Percentiles rank a stretch among this genome's conserved stretches.
Evolutionary conservation across 2,113 vertebrate genomes (phyloP).

Genomic region (Scolopax mira): DNA sequence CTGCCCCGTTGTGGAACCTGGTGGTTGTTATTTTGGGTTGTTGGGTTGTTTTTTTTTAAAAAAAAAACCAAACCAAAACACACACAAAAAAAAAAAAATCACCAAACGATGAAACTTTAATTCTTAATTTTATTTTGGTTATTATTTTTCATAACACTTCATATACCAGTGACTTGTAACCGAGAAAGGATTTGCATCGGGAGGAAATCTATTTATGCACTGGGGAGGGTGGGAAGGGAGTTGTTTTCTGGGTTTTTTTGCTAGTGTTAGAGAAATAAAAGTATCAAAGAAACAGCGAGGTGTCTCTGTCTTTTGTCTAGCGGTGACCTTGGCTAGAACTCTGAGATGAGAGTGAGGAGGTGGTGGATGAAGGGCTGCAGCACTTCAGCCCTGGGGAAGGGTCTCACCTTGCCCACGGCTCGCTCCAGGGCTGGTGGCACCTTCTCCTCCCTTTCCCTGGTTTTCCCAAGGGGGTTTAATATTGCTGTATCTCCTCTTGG

Average conservation of each 20-base stretch:
- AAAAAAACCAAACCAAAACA: not conserved
- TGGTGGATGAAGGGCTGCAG: not conserved
- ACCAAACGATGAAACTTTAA: not conserved
- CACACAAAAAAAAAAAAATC: no score
- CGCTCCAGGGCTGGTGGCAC: not conserved
- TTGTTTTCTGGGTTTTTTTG: constrained; percentile 67
- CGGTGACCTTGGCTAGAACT: constrained; percentile 18
- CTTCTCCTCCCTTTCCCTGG: not conserved
- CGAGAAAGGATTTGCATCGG: constrained; percentile 14
- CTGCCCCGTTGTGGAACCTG: not conserved
- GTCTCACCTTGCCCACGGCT: not conserved
- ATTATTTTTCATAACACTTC: constrained; percentile 58
- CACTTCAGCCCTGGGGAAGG: not conserved
- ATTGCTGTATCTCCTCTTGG: not conserved
- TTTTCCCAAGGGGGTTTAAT: not conserved
- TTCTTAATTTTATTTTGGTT: constrained; percentile 44
- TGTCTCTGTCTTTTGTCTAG: constrained; percentile 46
- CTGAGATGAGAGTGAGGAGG: not conserved
- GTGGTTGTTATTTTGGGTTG: not conserved
- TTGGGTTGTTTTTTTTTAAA: not conserved
- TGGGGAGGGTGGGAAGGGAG: not conserved
- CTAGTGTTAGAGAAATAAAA: constrained; percentile 78
- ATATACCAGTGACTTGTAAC: constrained; percentile 66
- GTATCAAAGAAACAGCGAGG: constrained; percentile 29
- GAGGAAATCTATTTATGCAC: constrained; percentile 55